Percentiles rank a stretch among this genome's conserved stretches.
Conservation (phyloP, 2,797 vertebrate species). For the Danio kyathit region DNA sequence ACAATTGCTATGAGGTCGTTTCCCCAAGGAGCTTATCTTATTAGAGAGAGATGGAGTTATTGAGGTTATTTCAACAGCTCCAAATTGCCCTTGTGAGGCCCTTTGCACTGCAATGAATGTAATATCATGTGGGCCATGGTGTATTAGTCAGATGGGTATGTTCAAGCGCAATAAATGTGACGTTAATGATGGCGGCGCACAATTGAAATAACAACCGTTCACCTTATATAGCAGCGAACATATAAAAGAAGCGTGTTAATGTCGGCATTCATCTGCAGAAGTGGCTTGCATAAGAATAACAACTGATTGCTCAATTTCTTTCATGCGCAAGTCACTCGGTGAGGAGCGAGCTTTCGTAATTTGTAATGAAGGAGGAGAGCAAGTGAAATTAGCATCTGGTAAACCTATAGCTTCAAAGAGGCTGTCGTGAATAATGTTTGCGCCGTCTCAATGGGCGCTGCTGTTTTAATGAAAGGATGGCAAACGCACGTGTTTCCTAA, state of each 20-base stretch:
- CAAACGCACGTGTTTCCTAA: slow-evolving; percentile 54
- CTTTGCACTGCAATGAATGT: slow-evolving; percentile 55
- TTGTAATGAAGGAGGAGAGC: background rate
- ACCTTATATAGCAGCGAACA: slow-evolving; percentile 15
- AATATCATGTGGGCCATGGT: slow-evolving; percentile 44
- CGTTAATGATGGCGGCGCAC: slow-evolving; percentile 1
- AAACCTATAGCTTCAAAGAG: slow-evolving; percentile 49
- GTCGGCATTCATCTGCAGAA: slow-evolving; percentile 43
- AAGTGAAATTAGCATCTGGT: slow-evolving; percentile 34
- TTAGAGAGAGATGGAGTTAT: slow-evolving; percentile 66
- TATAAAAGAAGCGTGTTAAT: slow-evolving; percentile 16
- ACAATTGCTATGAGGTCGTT: slow-evolving; percentile 61
- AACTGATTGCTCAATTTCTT: slow-evolving; percentile 20
- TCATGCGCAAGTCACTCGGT: slow-evolving; percentile 6
- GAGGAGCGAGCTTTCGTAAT: slow-evolving; percentile 16
- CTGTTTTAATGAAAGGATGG: slow-evolving; percentile 56
- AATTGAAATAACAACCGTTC: slow-evolving; percentile 26
- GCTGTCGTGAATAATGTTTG: slow-evolving; percentile 26
- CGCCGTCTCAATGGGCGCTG: slow-evolving; percentile 31
- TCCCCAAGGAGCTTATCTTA: slow-evolving; percentile 61
- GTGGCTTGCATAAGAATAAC: slow-evolving; percentile 45
- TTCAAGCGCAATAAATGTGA: slow-evolving; percentile 25
- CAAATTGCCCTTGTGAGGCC: slow-evolving; percentile 61
- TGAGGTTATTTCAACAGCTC: slow-evolving; percentile 64
- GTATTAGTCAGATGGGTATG: slow-evolving; percentile 38